Base-by-base conservation (phyloP, 2,888 invertebrate species). In the Tinea trinotella region DNA sequence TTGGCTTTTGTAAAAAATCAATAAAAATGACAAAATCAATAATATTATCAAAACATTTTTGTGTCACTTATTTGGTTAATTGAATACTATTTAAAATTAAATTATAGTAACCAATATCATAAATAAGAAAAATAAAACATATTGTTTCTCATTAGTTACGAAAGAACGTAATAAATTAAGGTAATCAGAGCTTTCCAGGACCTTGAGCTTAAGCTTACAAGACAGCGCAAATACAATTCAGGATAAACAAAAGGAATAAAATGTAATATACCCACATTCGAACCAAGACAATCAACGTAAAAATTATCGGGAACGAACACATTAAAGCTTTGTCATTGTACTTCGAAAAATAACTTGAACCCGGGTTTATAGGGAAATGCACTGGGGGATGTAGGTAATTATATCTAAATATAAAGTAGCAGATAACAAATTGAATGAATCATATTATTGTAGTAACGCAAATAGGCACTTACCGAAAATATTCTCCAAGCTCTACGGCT, bases 391-490 rank as follows among this genome's bases (percentile, higher is more conserved):
- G 13, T 40, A 40, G 40, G 12, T 15, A 40, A 40, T 40, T 40
- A 40, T 19, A 18, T 46, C 50, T 24, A 50, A 24, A 24, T 24
- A 24, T 50, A 50, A 50, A 50, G 13, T 7, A n/a, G 48, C 9
- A 48, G 24, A 50, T 50, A 50, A 50, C 50, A 50, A 22, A 22
- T 9, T 48, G 48, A 48, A 50, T 50, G 50, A 50, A 50, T 50
- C 50, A 50, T 13, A 15, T 24, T 24, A 50, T 24, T 4, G 22
- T 2, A 50, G 50, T 24, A 24, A 24, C 50, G 50, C 50, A 48
- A 18, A 40, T 44, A 17, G 10, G 3, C n/a, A 36, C 55, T 52
- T 20, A 55, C 55, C 55, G 4, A 55, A 55, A 55, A 55, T 55
- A 55, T 46, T 50, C n/a, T 15, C 15, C 40, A 40, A 40, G 7